A percentile compares a stretch with the other conserved stretches of the same genome.
Evolutionary conservation across 2,888 invertebrate genomes (phyloP).

Genomic region (Pachymerium ferrugineum): DNA sequence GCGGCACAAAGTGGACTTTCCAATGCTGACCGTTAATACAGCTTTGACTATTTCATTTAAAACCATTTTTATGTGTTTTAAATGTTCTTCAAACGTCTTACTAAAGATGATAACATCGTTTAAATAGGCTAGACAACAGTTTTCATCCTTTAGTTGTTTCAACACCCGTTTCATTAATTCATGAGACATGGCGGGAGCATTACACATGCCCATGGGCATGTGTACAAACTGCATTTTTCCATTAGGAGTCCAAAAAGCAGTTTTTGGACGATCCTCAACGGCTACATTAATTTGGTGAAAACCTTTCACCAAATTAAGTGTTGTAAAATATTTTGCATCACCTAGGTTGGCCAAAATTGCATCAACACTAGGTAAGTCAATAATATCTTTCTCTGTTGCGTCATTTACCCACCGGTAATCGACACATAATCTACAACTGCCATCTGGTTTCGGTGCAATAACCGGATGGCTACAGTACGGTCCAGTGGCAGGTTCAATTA

Average conservation of each 20-base stretch:
- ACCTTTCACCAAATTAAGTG: no score
- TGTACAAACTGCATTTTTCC: no score
- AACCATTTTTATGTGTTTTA: neutral
- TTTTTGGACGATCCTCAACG: neutral
- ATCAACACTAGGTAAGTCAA: no score
- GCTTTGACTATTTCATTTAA: neutral
- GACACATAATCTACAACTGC: conserved; percentile 45
- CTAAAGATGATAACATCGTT: neutral
- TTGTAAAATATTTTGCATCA: neutral
- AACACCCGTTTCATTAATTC: conserved; percentile 41
- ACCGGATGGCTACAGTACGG: no score
- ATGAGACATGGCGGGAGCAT: conserved; percentile 46
- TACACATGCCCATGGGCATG: no score
- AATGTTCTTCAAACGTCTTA: neutral
- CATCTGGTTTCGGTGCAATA: conserved; percentile 41
- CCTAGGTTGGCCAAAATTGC: neutral
- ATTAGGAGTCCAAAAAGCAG: no score
- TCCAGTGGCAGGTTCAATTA: neutral
- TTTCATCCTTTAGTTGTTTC: neutral
- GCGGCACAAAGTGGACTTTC: neutral
- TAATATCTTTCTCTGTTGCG: no score
- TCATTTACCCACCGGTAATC: conserved; percentile 46
- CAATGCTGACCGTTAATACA: neutral
- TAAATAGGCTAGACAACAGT: neutral
- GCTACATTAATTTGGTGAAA: no score